A percentile compares a stretch with the other conserved stretches of the same genome.
These are phyloP conservation scores for Nysson spinosus DNA, from an alignment of 2,888 invertebrate genomes.

Conservation along the genomic window DNA sequence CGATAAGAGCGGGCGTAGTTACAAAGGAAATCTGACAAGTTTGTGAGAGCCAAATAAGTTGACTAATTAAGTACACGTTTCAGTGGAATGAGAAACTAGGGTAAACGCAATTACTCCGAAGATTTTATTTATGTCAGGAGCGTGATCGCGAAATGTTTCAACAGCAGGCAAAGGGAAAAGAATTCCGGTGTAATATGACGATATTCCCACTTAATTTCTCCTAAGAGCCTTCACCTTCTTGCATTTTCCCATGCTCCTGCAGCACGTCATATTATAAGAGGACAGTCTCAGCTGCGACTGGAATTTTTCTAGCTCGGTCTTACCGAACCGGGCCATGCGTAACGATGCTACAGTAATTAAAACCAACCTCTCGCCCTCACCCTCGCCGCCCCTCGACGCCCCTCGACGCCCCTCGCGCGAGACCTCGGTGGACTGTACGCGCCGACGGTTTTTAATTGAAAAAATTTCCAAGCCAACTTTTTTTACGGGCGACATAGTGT, in stretches of 20 bases:
- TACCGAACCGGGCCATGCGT: slow-evolving; percentile 67
- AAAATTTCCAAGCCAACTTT: slow-evolving; percentile 72
- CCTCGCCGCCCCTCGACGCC: slow-evolving; percentile 5
- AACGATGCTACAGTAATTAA: slow-evolving; percentile 75
- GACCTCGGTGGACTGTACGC: slow-evolving; percentile 51
- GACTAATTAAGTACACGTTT: no score
- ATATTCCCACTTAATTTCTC: slow-evolving; percentile 34
- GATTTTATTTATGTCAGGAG: slow-evolving; percentile 7
- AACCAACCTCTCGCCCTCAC: slow-evolving; percentile 58
- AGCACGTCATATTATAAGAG: slow-evolving; percentile 28
- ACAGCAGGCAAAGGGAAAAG: not conserved
- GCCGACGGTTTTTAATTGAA: slow-evolving; percentile 72
- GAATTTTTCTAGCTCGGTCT: slow-evolving; percentile 62
- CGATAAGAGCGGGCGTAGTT: no score
- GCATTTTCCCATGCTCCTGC: slow-evolving; percentile 19
- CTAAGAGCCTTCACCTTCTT: slow-evolving; percentile 40
- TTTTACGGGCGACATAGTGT: slow-evolving; percentile 41
- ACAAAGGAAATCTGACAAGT: no score
- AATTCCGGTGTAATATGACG: not conserved
- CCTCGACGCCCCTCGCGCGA: slow-evolving; percentile 24
- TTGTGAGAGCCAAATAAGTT: no score
- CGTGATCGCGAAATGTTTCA: slow-evolving; percentile 19
- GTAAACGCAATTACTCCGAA: no score
- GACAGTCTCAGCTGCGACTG: slow-evolving; percentile 52
- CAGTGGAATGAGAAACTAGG: no score